phyloP scores from a whole-genome alignment of 1,140 invertebrate species.

The Acromyrmex charruanus region DNA sequence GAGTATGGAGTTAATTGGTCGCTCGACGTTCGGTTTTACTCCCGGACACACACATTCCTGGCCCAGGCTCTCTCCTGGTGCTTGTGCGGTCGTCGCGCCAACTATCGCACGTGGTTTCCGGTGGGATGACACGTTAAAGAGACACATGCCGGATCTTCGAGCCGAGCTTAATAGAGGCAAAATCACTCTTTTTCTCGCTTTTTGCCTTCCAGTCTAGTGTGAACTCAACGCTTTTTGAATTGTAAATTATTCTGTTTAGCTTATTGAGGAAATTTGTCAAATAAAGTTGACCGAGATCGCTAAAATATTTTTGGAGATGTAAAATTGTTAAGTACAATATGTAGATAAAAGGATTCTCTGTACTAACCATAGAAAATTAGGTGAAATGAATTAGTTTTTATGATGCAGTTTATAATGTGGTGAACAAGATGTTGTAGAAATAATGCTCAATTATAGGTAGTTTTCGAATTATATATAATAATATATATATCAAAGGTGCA shows the following conservation, averaged over 20 bases:
- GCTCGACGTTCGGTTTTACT: slow-evolving; percentile 55
- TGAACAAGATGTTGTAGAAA: too few species aligned
- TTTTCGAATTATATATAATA: too few species aligned
- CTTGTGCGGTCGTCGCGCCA: slow-evolving; percentile 62
- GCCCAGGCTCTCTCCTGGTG: neutral
- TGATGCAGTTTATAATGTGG: too few species aligned
- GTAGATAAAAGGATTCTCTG: neutral
- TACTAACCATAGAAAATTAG: too few species aligned
- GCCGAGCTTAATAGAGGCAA: neutral
- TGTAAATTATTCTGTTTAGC: neutral
- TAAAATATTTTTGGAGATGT: neutral
- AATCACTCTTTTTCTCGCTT: neutral
- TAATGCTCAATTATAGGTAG: too few species aligned
- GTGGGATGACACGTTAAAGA: slow-evolving; percentile 37
- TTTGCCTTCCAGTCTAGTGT: neutral
- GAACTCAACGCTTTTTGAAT: neutral
- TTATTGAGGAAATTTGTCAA: neutral
- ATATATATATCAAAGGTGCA: too few species aligned
- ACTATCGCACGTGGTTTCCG: slow-evolving; percentile 68
- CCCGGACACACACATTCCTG: slow-evolving; percentile 53
- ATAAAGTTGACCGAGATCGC: neutral
- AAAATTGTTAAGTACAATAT: neutral
- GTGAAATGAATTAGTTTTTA: too few species aligned
- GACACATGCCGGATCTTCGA: slow-evolving; percentile 28
- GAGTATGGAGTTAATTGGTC: slow-evolving; percentile 68